Base-by-base conservation (phyloP, 2,797 vertebrate species). In the Sparus aurata region DNA sequence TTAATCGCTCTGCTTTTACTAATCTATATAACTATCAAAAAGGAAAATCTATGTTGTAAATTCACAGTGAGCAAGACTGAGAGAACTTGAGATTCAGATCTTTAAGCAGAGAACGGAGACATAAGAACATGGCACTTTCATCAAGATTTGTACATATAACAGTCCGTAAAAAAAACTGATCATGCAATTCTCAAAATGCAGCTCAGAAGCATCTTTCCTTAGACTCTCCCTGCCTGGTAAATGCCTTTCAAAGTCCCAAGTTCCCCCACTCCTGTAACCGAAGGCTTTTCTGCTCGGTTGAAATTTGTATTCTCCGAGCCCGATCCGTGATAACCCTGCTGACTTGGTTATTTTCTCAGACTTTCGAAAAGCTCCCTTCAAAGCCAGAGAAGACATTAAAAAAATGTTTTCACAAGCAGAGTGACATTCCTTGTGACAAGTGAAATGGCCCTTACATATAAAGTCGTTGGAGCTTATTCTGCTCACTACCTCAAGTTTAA, bases 11-110 rank as follows among this genome's bases (percentile, higher is more conserved):
- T 54, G 34, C 41, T 16, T 12, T 43, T 75, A 25, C n/a, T 46
- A 16, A 12, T 12, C 3, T 12, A n/a, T 27, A 12, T 46, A 20
- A 22, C 43, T 4, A 53, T 30, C 4, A 59, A 43, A 47, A 22
- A 50, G 4, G 34, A 17, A 60, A 53, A 34, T n/a, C 7, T 25
- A 22, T 18, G 49, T 7, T 38, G 58, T 23, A 22, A 76, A 61
- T 3, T 49, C 13, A 49, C 8, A 61, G 46, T 12, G 15, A 63
- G 18, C 1, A 60, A 71, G 16, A 52, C 41, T 45, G 25, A 58
- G 7, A 46, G 46, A 58, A 38, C 49, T 22, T 55, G 8, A 63
- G 25, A 72, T 49, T 63, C 15, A 57, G 22, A 75, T 45, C 6
- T 62, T 58, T 68, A 12, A 30, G 38, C 12, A 25, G 49, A 47